Conservation (phyloP, 2,888 invertebrate genomes). For the Pachliopta kotzebuea region DNA sequence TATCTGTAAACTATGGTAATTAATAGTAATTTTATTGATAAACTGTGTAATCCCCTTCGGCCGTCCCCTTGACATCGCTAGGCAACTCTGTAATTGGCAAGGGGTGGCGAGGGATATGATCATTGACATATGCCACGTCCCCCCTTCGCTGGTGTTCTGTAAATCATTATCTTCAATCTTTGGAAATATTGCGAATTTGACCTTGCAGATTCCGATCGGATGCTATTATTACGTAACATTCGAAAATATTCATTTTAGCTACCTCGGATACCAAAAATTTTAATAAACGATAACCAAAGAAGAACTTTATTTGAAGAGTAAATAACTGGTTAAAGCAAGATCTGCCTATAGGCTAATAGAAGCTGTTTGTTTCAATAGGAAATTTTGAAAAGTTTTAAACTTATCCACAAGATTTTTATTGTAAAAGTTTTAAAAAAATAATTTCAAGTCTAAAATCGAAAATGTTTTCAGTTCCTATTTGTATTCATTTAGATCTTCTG, state of each 20-base stretch:
- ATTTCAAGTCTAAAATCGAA: no score
- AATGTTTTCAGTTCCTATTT: no score
- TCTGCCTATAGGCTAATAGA: no score
- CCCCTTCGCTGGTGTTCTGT: slow-evolving; percentile 33
- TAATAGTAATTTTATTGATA: slow-evolving; percentile 38
- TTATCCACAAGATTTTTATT: no score
- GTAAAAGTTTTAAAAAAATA: no score
- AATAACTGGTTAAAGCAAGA: no score
- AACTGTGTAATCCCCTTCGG: slow-evolving; percentile 27
- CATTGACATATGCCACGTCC: slow-evolving; percentile 59
- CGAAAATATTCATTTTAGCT: not conserved
- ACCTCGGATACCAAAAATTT: not conserved
- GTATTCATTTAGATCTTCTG: no score
- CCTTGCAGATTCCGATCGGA: not conserved
- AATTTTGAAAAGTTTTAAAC: no score
- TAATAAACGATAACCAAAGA: no score
- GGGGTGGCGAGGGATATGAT: slow-evolving; percentile 45
- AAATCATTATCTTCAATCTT: slow-evolving; percentile 64
- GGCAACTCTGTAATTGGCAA: slow-evolving; percentile 49
- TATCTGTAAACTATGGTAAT: slow-evolving; percentile 34
- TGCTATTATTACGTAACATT: not conserved
- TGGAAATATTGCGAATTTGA: slow-evolving; percentile 42
- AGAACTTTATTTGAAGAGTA: no score
- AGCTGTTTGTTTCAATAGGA: no score
- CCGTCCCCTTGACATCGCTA: slow-evolving; percentile 25